These are phyloP conservation scores for Picus viridis DNA, from an alignment of 2,797 vertebrate species.

Conservation along the genomic window DNA sequence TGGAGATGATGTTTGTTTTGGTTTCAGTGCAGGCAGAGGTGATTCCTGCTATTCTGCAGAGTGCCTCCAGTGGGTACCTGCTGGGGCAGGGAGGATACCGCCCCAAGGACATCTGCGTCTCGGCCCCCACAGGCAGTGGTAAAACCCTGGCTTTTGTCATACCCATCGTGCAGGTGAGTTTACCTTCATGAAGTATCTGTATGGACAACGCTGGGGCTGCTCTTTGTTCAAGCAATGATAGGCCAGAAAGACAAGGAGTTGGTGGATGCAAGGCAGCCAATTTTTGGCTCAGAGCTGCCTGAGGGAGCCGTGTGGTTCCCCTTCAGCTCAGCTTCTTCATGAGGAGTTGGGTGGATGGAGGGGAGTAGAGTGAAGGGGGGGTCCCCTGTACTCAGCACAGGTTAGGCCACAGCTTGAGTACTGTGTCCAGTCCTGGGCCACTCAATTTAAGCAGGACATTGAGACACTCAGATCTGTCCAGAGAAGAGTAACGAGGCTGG, in stretches of 20 bases:
- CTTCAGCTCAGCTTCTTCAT: not conserved
- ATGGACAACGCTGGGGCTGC: not conserved
- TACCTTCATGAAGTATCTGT: too few relatives aligned
- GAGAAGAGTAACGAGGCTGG: too few relatives aligned
- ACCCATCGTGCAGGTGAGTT: conserved; percentile 90
- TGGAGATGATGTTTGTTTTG: not conserved
- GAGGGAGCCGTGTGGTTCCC: not conserved
- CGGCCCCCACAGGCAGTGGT: conserved; percentile 95
- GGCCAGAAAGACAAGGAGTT: not conserved
- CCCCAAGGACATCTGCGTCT: conserved; percentile 93
- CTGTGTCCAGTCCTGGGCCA: too few relatives aligned
- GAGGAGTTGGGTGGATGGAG: not conserved
- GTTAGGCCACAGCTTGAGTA: too few relatives aligned
- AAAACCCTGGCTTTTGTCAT: conserved; percentile 94
- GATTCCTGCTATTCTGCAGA: conserved; percentile 89
- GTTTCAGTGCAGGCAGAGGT: conserved; percentile 89
- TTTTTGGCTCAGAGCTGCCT: not conserved
- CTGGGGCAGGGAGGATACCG: conserved; percentile 87
- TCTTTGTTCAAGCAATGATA: not conserved
- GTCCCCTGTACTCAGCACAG: too few relatives aligned
- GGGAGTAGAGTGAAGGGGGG: not conserved
- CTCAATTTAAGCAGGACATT: too few relatives aligned
- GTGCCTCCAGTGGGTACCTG: conserved; percentile 80
- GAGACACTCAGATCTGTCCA: too few relatives aligned
- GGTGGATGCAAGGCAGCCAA: not conserved